Base-by-base conservation (phyloP, 2,113 vertebrate genomes). In the Zosterops lateralis region DNA sequence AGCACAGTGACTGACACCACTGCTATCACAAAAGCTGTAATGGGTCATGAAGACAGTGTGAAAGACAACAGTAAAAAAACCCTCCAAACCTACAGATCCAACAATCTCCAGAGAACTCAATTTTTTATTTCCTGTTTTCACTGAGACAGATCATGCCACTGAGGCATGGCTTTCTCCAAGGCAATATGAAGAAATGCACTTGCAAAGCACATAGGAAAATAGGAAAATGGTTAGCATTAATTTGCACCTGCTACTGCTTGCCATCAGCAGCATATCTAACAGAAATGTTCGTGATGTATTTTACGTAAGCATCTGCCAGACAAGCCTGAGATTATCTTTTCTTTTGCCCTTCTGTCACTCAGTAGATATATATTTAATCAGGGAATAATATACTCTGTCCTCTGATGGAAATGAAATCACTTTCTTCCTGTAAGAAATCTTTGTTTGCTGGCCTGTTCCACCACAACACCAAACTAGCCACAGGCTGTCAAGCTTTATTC, bases 241-340 rank as follows among this genome's bases (percentile, higher is more conserved):
- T 91, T 92, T 84, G 31, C 68, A 93, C 24, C 34, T 84, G 76
- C 47, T 48, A 48, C 45, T 64, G 45, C 50, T 70, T 84, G 76
- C 53, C 68, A 67, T 42, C 56, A 77, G 22, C 10, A 82, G 50
- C 15, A 17, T 34, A 83, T n/a, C 45, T 73, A 65, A 64, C 17
- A 48, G 21, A 93, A 93, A 70, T 40, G 14, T 67, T 89, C 2
- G 0, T 51, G 38, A 78, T 29, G n/a, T 51, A 66, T 42, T 79
- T 92, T 90, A 77, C n/a, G 54, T 76, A 88, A 86, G 64, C 26
- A 84, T 84, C 83, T 93, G 50, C 60, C 71, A 95, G 65, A 54
- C 26, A 93, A 67, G 22, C 14, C 58, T 85, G 48, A 92, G 64
- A 79, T 73, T 61, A 48, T 67, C 16, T 77, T 83, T 76, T 83